Evolutionary conservation across 2,888 invertebrate genomes (phyloP), one percentile per base, ranked within the genome.

Genomic region (Agonopterix arenella): DNA sequence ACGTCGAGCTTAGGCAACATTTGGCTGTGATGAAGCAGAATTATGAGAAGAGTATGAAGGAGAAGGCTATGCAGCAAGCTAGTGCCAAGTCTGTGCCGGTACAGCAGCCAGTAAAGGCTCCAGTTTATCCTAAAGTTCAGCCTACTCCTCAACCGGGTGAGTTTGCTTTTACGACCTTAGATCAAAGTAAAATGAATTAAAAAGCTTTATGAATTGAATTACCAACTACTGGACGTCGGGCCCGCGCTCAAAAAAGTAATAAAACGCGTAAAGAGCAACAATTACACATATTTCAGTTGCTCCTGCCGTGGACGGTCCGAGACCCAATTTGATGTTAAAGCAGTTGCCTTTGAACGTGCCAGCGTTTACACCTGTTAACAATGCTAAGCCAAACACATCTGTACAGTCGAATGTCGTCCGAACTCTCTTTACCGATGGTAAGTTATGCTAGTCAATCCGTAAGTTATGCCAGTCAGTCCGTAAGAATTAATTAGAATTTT

Each of bases 391-490:
- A 1, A 38, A 57, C 2, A 51, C 63, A 8, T 63, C 75, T 0
- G 66, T 61, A 1, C 36, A 70, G 1, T 50, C 55, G 1, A 68
- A 62, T 51, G 80, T 82, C 2, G 73, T 70, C 1, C 76, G 82
- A 49, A 81, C 79, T 13, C 61, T 85, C 36, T 86, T 91, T 50
- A 78, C 73, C 51, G 76, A 82, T 44, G 82, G 86, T 84, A 71
- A 78, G 63, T 60, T 71, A 9, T n/a, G 3, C 3, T 38, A 38
- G 38, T 40, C 18, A 18, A 18, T 18, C 18, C 4, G 4, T 18
- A 18, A 18, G 18, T 4, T 18, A 18, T 18, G 4, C 18, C 2
- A 13, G 13, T 13, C 13, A 13, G 13, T 13, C 13, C 13, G 13
- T 13, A 13, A 13, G 13, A 13, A 13, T 13, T 13, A 13, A 13